Evolutionary conservation across 2,797 vertebrate species (phyloP), one percentile per base, ranked within the genome.

Genomic region (Gouania willdenowi): DNA sequence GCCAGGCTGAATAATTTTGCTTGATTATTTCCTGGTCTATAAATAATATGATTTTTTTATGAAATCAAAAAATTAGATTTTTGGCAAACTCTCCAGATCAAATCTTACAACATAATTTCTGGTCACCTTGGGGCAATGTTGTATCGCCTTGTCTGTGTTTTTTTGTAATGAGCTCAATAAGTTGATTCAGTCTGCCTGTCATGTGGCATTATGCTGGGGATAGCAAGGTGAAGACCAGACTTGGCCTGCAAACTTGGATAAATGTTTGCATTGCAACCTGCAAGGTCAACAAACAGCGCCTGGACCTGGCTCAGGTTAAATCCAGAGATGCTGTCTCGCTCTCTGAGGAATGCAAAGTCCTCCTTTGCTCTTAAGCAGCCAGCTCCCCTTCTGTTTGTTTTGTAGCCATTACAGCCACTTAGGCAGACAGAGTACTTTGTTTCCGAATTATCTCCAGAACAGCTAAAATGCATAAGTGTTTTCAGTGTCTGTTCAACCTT

Each of bases 371-470:
- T 47, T 11, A 54, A 71, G 54, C 67, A 38, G 40, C 26, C 5
- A 48, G 51, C 21, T 48, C 47, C 57, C 43, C 33, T 21, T 43
- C 31, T 86, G 82, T 87, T 87, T 86, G 80, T 52, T 77, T 59
- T 71, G 67, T 26, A 45, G 79, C 73, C 74, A 83, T 85, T 87
- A 85, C 60, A 41, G 75, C 68, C 84, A 83, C 79, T 87, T 83
- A 83, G 57, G 28, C 50, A 69, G 80, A 83, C 80, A 78, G 77
- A 76, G 59, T 73, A 61, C 66, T 86, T 81, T 79, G 77, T 66
- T 79, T 71, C 61, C 67, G 63, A n/a, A n/a, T 84, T 82, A 82
- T 83, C 81, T 77, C 39, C 65, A 14, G 21, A 56, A 34, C 54
- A 32, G 61, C 66, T 57, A 47, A 64, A 75, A 66, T 10, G 10